Conservation (phyloP, 2,888 invertebrate species). For the Tinea trinotella region DNA sequence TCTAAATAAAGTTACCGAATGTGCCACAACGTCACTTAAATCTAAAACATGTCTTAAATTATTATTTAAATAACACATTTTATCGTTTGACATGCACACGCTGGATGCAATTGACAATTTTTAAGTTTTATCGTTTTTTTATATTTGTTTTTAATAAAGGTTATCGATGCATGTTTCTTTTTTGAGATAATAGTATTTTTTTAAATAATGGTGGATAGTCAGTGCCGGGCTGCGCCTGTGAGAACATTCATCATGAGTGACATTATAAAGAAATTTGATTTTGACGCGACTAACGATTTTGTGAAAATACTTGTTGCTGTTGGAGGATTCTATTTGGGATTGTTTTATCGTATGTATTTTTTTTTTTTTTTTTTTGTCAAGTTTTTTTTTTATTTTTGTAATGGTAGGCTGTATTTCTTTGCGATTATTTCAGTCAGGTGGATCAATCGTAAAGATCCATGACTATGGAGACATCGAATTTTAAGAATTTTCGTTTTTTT, state of each 20-base stretch:
- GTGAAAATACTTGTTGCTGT: constrained; percentile 48
- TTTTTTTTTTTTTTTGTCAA: constrained; percentile 26
- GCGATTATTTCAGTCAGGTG: no score
- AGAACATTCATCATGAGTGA: constrained; percentile 67
- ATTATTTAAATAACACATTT: background rate
- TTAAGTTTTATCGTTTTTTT: constrained; percentile 31
- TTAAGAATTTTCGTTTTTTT: no score
- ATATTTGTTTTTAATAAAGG: constrained; percentile 36
- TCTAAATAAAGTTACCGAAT: background rate
- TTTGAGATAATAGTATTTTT: constrained; percentile 29
- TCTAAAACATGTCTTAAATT: background rate
- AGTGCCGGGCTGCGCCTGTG: constrained; percentile 50
- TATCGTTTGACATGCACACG: background rate
- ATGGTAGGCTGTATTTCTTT: constrained; percentile 20
- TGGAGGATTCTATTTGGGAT: constrained; percentile 53
- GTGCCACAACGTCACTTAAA: background rate
- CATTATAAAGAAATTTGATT: constrained; percentile 53
- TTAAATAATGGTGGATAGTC: constrained; percentile 50
- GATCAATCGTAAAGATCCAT: no score
- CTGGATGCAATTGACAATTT: constrained; percentile 37
- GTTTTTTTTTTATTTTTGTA: constrained; percentile 19
- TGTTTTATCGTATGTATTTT: constrained; percentile 54
- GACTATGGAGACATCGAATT: no score
- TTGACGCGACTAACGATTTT: constrained; percentile 50
- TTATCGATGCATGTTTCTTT: constrained; percentile 49